Base-by-base conservation (phyloP, 2,888 invertebrate species). In the Standfussiana lucernea region DNA sequence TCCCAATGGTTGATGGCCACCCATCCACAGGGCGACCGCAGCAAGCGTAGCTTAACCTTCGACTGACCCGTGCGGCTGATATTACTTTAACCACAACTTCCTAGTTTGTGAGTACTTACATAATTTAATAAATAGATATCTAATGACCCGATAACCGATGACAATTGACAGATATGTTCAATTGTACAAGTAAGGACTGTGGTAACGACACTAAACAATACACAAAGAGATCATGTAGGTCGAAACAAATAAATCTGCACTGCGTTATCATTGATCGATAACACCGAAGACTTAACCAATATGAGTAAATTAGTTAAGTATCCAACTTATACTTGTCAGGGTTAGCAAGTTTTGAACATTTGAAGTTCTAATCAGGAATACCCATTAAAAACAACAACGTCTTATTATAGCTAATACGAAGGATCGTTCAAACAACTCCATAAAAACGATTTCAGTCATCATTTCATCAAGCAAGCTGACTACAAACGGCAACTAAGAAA, bases 401-500 rank as follows among this genome's bases (percentile, higher is more conserved):
- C 10, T n/a, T 42, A 11, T 6, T 37, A 69, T 21, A 53, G 18
- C n/a, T 13, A 67, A 42, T 13, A 45, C 21, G 35, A n/a, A 40
- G 1, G 15, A 59, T 45, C n/a, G 40, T 42, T 28, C 50, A 64
- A 66, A 69, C 53, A 40, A 35, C 65, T 81, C 47, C 72, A 75
- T 65, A 77, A 72, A 80, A 83, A 83, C 64, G 45, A 80, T 83
- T 89, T 89, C 86, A 89, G 88, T 83, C 66, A n/a, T 40, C 15
- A 64, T 40, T 64, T 40, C 64, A 79, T 73, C 69, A 69, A 80
- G 37, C 61, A 37, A 53, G 24, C 75, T 77, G 79, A 88, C 79
- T 65, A 65, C 65, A 72, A 80, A 76, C 50, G 61, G 1, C 67
- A 86, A 77, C 84, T 84, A 85, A 80, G 72, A 79, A 83, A 79